Evolutionary conservation across 2,888 invertebrate species (phyloP).

Genomic region (Onchidella celtica): DNA sequence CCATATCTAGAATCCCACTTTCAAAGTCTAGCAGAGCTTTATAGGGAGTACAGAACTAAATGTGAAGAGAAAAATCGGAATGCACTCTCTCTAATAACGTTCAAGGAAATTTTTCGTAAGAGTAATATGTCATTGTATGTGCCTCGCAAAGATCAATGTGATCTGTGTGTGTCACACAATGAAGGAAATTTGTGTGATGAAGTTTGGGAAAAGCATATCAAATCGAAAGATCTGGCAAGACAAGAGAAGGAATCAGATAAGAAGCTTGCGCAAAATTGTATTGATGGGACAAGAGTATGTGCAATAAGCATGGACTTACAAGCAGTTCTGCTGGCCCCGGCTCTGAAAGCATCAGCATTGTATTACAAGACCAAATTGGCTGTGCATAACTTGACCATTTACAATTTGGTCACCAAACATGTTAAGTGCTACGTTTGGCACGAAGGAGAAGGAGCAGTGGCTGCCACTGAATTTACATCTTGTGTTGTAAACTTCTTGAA

Average conservation of each 20-base stretch:
- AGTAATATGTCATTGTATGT: neutral
- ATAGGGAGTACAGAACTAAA: neutral
- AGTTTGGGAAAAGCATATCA: neutral
- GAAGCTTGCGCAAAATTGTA: neutral
- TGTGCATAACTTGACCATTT: neutral
- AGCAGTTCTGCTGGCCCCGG: neutral
- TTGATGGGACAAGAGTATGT: neutral
- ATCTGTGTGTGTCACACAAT: neutral
- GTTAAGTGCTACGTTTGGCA: neutral
- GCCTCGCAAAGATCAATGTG: neutral
- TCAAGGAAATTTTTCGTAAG: neutral
- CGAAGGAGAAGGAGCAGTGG: neutral
- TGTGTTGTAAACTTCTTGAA: slow-evolving; percentile 6
- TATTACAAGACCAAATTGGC: slow-evolving; percentile 3
- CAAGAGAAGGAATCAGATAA: neutral
- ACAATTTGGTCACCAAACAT: slow-evolving; percentile 1
- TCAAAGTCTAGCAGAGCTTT: neutral
- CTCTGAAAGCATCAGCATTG: slow-evolving; percentile 2
- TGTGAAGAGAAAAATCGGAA: too few relatives aligned
- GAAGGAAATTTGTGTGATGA: neutral
- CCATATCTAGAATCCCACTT: neutral
- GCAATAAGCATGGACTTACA: neutral
- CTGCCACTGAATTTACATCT: neutral
- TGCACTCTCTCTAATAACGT: neutral
- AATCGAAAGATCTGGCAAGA: neutral